A percentile compares a stretch with the other conserved stretches of the same genome.
These are phyloP conservation scores for Pseudochirops corinnae DNA, from an alignment of 2,797 vertebrate genomes.

Conservation along the genomic window DNA sequence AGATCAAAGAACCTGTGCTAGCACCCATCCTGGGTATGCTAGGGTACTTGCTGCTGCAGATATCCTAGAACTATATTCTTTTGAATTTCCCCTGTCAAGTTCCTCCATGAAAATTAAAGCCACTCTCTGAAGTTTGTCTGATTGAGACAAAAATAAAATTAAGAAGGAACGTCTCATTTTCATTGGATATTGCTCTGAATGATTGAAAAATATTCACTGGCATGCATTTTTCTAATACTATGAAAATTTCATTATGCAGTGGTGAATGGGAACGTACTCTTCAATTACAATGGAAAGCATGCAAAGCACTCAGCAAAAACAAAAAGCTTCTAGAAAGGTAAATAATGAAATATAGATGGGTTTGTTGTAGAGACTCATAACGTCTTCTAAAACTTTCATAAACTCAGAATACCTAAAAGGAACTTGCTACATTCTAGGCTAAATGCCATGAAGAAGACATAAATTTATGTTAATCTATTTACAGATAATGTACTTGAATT, in stretches of 20 bases:
- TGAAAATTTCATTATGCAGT: not conserved
- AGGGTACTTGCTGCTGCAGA: too few relatives aligned
- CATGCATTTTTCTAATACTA: not conserved
- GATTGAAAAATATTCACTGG: not conserved
- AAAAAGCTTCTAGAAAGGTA: conserved; percentile 54
- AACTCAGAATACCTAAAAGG: conserved; percentile 60
- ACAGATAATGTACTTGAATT: conserved; percentile 42
- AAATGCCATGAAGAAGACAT: conserved; percentile 59
- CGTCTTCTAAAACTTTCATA: conserved; percentile 61
- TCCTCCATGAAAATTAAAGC: not conserved
- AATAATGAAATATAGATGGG: conserved; percentile 68
- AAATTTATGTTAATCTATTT: conserved; percentile 67
- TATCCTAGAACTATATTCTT: not conserved
- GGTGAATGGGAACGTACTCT: not conserved
- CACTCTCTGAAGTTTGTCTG: not conserved
- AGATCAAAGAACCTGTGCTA: too few relatives aligned
- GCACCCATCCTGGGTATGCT: too few relatives aligned
- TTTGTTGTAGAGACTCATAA: conserved; percentile 60
- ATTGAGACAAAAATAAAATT: not conserved
- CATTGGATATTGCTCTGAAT: not conserved
- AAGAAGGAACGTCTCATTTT: not conserved
- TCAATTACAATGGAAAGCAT: conserved; percentile 50
- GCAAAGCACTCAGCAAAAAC: conserved; percentile 46
- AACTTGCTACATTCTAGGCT: conserved; percentile 52
- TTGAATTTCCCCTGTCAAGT: not conserved